Conservation (phyloP, 2,797 vertebrate species). For the Lagodon rhomboides region DNA sequence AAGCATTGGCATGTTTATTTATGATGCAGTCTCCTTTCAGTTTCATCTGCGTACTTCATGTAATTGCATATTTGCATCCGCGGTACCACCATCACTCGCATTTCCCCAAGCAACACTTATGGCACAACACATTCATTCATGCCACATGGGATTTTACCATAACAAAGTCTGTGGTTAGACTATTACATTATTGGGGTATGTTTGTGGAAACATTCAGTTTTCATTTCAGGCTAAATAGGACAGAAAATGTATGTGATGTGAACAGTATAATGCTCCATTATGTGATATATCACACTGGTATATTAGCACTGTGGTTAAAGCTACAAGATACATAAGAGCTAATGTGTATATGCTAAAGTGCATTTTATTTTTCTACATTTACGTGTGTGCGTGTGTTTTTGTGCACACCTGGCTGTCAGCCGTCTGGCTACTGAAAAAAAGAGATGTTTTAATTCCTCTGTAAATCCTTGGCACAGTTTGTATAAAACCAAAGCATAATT, state of each 20-base stretch:
- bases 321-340: neutral
- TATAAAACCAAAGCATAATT: slow-evolving; percentile 60
- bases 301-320: slow-evolving; percentile 15
- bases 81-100: slow-evolving; percentile 47
- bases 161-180: slow-evolving; percentile 51
- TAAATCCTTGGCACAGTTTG: slow-evolving; percentile 35
- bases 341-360: neutral
- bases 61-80: slow-evolving; percentile 81
- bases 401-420: slow-evolving; percentile 21
- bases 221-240: slow-evolving; percentile 47
- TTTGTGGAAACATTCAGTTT: slow-evolving; percentile 58
- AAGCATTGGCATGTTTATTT: slow-evolving; percentile 79
- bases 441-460: slow-evolving; percentile 33
- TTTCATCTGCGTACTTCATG: slow-evolving; percentile 74
- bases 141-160: slow-evolving; percentile 60
- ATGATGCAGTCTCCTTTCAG: slow-evolving; percentile 74
- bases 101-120: slow-evolving; percentile 73
- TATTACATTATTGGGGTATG: slow-evolving; percentile 42
- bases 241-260: slow-evolving; percentile 22
- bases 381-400: neutral
- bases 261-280: slow-evolving; percentile 8
- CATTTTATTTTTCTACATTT: slow-evolving; percentile 22
- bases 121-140: slow-evolving; percentile 65
- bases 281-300: slow-evolving; percentile 10
- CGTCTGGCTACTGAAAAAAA: slow-evolving; percentile 14